These are phyloP conservation scores for Bombus pascuorum DNA, from an alignment of 1,140 invertebrate genomes.

Conservation along the genomic window DNA sequence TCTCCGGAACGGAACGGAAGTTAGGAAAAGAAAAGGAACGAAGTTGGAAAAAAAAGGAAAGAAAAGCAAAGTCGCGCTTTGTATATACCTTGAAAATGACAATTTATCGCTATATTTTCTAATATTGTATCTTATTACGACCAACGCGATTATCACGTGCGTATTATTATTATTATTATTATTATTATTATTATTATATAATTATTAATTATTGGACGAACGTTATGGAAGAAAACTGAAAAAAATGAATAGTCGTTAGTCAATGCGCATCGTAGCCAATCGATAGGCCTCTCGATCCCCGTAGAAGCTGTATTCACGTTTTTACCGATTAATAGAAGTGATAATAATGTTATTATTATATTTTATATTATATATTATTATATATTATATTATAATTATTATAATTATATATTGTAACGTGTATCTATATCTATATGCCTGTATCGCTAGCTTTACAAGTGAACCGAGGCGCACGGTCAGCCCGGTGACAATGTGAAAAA, in stretches of 20 bases:
- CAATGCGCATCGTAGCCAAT: conserved; percentile 69
- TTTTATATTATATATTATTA: conserved; percentile 66
- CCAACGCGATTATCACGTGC: conserved; percentile 20
- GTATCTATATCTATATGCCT: conserved; percentile 66
- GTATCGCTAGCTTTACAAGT: conserved; percentile 72
- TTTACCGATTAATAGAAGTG: conserved; percentile 78
- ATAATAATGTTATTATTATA: conserved; percentile 74
- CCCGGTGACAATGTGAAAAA: conserved; percentile 37
- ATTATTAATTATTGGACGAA: conserved; percentile 66
- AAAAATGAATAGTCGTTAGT: conserved; percentile 74
- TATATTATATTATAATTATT: conserved; percentile 72
- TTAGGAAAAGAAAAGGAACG: background rate
- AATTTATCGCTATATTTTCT: conserved; percentile 74
- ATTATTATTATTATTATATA: conserved; percentile 67
- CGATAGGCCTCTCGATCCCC: conserved; percentile 67
- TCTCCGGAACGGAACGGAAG: background rate
- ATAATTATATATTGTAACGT: conserved; percentile 68
- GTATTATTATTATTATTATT: conserved; percentile 75
- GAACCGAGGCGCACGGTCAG: conserved; percentile 61
- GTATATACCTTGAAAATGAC: conserved; percentile 77
- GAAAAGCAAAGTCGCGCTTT: conserved; percentile 78
- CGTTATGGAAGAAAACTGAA: conserved; percentile 60
- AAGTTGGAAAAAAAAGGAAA: conserved; percentile 3
- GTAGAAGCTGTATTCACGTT: conserved; percentile 67
- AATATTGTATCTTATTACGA: conserved; percentile 76